phyloP scores from a whole-genome alignment of 2,888 invertebrate species.

The Marasmarcha lunaedactyla region DNA sequence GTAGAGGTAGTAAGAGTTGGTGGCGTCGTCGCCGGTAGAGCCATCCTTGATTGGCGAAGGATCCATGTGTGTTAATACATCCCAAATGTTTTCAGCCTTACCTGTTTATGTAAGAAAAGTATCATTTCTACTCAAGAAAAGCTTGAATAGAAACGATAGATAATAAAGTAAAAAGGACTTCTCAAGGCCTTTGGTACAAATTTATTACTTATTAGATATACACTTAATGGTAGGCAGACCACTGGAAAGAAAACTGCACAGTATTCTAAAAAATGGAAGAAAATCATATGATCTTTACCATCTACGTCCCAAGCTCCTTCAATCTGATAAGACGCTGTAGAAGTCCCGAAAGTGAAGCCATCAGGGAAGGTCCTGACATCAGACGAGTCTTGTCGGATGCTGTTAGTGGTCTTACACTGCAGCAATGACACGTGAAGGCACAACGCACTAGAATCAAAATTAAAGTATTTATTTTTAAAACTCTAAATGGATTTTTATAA shows the following conservation, averaged over 20 bases:
- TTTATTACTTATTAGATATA: too few relatives aligned
- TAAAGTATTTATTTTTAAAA: neutral
- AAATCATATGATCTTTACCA: constrained; percentile 16
- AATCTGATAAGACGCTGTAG: constrained; percentile 28
- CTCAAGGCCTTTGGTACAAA: too few relatives aligned
- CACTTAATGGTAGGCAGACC: too few relatives aligned
- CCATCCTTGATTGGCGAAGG: constrained; percentile 57
- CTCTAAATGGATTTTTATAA: too few relatives aligned
- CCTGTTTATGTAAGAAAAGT: too few relatives aligned
- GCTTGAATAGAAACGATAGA: too few relatives aligned
- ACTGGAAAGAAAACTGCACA: too few relatives aligned
- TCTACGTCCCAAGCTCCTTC: constrained; percentile 31
- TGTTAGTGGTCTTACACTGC: neutral
- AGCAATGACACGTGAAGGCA: too few relatives aligned
- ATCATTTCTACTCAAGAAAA: too few relatives aligned
- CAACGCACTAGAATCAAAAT: neutral
- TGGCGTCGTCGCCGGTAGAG: constrained; percentile 68
- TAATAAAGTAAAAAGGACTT: too few relatives aligned
- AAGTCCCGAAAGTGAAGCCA: constrained; percentile 22
- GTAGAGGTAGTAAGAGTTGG: constrained; percentile 70
- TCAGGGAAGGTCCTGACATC: constrained; percentile 19
- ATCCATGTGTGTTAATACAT: constrained; percentile 56
- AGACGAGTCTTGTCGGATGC: neutral
- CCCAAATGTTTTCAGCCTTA: constrained; percentile 74
- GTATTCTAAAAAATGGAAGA: too few relatives aligned